Evolutionary conservation across 2,888 invertebrate species (phyloP), one percentile per base, ranked within the genome.

Genomic region (Oligia strigilis): DNA sequence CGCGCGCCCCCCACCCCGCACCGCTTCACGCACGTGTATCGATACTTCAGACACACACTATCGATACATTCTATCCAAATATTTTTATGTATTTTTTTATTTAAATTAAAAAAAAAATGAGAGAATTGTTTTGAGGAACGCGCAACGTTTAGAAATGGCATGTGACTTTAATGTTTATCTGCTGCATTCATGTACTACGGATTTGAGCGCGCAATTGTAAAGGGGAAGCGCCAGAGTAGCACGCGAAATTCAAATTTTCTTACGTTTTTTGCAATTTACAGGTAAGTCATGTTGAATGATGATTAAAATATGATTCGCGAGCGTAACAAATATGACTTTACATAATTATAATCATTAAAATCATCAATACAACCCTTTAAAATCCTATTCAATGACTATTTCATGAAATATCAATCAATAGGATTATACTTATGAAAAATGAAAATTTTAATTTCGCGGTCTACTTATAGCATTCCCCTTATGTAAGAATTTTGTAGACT

Each of bases 11-110:
- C 77, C 85, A 80, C 84, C 82, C 89, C 84, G 90, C 91, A 90
- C 91, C 87, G 92, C 93, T 91, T 91, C 78, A 83, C 84, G 88
- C 89, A 90, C 89, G 65, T 70, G 83, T 86, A 89, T 87, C 89
- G 90, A 83, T 83, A 87, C 81, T 69, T 84, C 86, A 36, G 80
- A 85, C 76, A 81, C 78, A 81, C 82, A 80, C 80, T 77, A 74
- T 85, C 85, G 84, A 85, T 83, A 77, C 79, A 69, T 69, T 78
- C 81, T 78, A 85, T 87, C 86, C 55, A 87, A 81, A 85, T 89
- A 81, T 86, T 89, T 84, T 82, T 84, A 88, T 69, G 88, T 87
- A 87, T 88, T 84, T 88, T 82, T 86, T 86, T 75, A 82, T 77
- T 88, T 82, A 69, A 75, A 85, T 72, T 46, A 17, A 84, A 82